Conservation (phyloP, 2,888 invertebrate genomes). For the Caenorhabditis panamensis region DNA sequence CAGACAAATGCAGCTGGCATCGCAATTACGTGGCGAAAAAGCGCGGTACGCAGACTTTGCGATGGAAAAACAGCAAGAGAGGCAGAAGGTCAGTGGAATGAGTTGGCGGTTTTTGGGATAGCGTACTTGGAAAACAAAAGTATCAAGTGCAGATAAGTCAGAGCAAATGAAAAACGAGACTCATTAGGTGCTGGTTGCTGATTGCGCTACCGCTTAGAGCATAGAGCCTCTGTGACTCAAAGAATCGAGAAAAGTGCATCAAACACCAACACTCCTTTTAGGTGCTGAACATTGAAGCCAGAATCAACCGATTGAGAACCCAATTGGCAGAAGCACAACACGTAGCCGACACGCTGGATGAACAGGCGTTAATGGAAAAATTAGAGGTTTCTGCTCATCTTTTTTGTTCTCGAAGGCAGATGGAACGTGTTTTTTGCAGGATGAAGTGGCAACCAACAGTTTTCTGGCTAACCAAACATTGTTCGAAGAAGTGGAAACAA, state of each 20-base stretch:
- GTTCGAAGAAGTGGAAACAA: conserved; percentile 86
- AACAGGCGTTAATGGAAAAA: conserved; percentile 48
- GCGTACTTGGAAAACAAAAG: not conserved
- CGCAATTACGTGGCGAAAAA: conserved; percentile 84
- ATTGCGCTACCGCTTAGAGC: no score
- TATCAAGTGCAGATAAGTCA: conserved; percentile 6
- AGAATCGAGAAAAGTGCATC: conserved; percentile 26
- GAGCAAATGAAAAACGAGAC: no score
- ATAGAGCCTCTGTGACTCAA: no score
- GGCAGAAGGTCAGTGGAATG: conserved; percentile 59
- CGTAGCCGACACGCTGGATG: conserved; percentile 44
- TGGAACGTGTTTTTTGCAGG: conserved; percentile 80
- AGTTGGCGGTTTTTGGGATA: not conserved
- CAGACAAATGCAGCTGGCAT: conserved; percentile 83
- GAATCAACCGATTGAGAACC: conserved; percentile 40
- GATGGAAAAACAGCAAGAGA: conserved; percentile 82
- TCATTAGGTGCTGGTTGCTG: conserved; percentile 36
- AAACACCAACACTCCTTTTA: conserved; percentile 28
- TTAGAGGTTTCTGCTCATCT: conserved; percentile 40
- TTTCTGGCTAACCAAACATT: conserved; percentile 89
- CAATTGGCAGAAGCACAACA: conserved; percentile 34
- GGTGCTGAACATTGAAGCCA: conserved; percentile 35
- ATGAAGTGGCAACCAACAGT: conserved; percentile 87
- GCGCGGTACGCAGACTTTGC: conserved; percentile 85
- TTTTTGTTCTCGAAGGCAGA: not conserved